Evolutionary conservation across 2,113 vertebrate species (phyloP).

Genomic region (Actenoides lindsayi): DNA sequence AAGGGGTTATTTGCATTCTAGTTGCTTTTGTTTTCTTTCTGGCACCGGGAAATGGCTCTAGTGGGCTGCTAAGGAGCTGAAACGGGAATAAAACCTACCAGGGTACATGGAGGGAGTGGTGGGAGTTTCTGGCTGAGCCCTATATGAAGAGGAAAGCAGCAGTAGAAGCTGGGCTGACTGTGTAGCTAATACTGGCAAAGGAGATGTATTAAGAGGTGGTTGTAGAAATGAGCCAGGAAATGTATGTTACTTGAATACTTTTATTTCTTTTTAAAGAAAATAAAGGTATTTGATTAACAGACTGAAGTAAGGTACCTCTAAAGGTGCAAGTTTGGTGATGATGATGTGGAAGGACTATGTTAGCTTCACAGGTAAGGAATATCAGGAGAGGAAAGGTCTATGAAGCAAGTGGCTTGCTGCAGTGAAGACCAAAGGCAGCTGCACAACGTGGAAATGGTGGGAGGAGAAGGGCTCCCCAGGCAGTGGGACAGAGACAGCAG

Average conservation of each 20-base stretch:
- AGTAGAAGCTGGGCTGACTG: neutral
- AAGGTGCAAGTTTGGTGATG: neutral
- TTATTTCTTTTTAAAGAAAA: neutral
- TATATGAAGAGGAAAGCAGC: neutral
- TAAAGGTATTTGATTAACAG: neutral
- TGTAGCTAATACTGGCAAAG: neutral
- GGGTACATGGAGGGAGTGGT: neutral
- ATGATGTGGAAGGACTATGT: neutral
- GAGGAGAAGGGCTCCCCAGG: constrained; percentile 11
- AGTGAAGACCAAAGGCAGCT: neutral
- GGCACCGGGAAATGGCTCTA: neutral
- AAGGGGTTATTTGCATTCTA: neutral
- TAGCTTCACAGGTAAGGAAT: neutral
- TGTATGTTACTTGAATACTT: neutral
- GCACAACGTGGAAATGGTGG: neutral
- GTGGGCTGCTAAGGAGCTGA: neutral
- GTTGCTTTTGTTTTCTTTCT: neutral
- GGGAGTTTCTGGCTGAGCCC: neutral
- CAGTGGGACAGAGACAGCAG: constrained; percentile 29
- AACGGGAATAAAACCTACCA: neutral
- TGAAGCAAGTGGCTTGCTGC: neutral
- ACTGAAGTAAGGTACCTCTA: neutral
- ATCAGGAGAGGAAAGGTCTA: neutral
- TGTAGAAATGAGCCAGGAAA: neutral
- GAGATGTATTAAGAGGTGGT: neutral